A percentile compares a stretch with the other conserved stretches of the same genome.
These are phyloP conservation scores for Prionace glauca DNA, from an alignment of 2,797 vertebrate species.

Conservation along the genomic window DNA sequence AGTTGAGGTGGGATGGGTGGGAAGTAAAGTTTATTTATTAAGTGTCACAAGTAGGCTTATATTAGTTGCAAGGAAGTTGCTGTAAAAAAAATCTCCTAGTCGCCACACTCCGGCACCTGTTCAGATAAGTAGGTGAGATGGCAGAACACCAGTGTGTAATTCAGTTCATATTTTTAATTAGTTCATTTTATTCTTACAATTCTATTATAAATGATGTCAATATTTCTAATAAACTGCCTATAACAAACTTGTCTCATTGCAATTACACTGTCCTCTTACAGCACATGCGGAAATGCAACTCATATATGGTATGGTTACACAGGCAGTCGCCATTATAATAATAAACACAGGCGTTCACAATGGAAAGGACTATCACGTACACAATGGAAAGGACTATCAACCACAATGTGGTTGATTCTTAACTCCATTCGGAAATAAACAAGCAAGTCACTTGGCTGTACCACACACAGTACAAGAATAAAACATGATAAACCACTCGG, in stretches of 20 bases:
- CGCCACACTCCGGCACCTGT: no score
- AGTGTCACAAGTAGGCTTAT: no score
- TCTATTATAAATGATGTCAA: neutral
- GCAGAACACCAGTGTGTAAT: neutral
- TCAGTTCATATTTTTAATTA: neutral
- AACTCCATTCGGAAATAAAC: neutral
- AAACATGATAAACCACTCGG: neutral
- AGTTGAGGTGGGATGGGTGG: no score
- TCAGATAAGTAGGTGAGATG: neutral
- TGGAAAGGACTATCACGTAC: neutral
- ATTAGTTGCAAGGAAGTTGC: no score
- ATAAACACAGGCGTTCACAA: neutral
- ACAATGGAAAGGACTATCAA: no score
- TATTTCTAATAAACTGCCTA: neutral
- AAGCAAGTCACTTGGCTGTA: neutral
- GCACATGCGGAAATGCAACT: neutral
- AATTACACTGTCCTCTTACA: neutral
- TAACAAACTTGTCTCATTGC: neutral
- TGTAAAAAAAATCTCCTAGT: no score
- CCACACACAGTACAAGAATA: neutral
- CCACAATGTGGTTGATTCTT: neutral
- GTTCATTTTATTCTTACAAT: neutral
- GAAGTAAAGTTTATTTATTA: no score
- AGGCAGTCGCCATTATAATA: no score
- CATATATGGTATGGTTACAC: neutral